Evolutionary conservation across 2,797 vertebrate species (phyloP), one percentile per base, ranked within the genome.

Genomic region (Hydrolagus colliei): DNA sequence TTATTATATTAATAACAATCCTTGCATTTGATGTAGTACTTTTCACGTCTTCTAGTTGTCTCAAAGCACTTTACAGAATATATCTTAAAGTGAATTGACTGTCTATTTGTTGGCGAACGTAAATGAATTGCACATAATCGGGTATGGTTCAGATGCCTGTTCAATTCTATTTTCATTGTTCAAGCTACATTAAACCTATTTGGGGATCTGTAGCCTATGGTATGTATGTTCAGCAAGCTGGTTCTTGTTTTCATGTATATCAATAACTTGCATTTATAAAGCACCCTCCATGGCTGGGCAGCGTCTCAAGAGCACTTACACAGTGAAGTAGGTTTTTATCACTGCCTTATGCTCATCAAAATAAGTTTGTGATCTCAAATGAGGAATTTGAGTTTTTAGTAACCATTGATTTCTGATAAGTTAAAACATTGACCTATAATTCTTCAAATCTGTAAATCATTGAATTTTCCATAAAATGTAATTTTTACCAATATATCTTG

Each of bases 381-480:
- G 93, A 92, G 91, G 88, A 92, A 93, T 92, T 90, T 90, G 89
- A 92, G 88, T 92, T 93, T 93, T 93, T 93, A 93, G 92, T 90
- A 90, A 93, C 90, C 91, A 89, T 89, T 92, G 93, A 89, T 77
- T 1, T 91, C 89, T 89, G 89, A 93, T 90, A 94, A 93, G 92
- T 95, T 92, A 93, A 89, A 93, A 88, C 89, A 92, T 90, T 41
- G 90, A 87, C 93, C 89, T 94, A 90, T 94, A 91, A 90, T 93
- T 88, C 88, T 92, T 93, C 93, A 90, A 94, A 93, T 93, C 87
- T 96, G 93, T 97, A 94, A 93, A 95, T 95, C 92, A 94, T 95
- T 93, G 95, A 93, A 95, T 96, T 93, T 95, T 94, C 96, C 94
- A 92, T 93, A 92, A 95, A 95, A 94, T 97, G 94, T 96, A 96